Evolutionary conservation across 2,113 vertebrate genomes (phyloP).

Genomic region (Elephas maximus): DNA sequence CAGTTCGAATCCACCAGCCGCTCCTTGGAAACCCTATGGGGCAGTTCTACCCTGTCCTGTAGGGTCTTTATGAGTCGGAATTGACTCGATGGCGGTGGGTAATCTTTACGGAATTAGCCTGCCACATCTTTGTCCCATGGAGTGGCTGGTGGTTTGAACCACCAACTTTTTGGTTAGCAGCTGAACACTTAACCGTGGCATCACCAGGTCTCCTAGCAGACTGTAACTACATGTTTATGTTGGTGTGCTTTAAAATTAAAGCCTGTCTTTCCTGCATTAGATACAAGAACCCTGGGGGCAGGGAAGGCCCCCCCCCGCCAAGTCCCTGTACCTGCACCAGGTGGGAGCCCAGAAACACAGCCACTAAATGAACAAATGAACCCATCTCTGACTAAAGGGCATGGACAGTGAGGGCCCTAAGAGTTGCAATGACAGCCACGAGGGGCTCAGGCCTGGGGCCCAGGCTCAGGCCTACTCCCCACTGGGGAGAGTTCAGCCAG

Average conservation of each 20-base stretch:
- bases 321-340: neutral
- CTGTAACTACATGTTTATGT: slow-evolving; percentile 69
- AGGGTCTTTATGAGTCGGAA: too few species aligned
- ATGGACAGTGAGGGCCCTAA: fast-evolving
- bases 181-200: too few species aligned
- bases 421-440: neutral
- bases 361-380: fast-evolving
- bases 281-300: fast-evolving
- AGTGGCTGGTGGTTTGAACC: neutral
- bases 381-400: neutral
- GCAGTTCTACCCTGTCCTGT: too few species aligned
- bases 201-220: slow-evolving; percentile 30
- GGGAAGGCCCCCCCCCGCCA: neutral
- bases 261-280: neutral
- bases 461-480: neutral
- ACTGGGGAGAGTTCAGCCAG: neutral
- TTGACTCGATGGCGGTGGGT: too few species aligned
- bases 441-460: neutral
- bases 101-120: too few species aligned
- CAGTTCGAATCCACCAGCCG: too few species aligned
- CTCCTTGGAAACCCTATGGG: too few species aligned
- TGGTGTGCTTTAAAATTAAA: neutral
- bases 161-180: neutral
- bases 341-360: neutral
- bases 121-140: neutral